Base-by-base conservation (phyloP, 2,888 invertebrate genomes). In the Agrotis ipsilon region DNA sequence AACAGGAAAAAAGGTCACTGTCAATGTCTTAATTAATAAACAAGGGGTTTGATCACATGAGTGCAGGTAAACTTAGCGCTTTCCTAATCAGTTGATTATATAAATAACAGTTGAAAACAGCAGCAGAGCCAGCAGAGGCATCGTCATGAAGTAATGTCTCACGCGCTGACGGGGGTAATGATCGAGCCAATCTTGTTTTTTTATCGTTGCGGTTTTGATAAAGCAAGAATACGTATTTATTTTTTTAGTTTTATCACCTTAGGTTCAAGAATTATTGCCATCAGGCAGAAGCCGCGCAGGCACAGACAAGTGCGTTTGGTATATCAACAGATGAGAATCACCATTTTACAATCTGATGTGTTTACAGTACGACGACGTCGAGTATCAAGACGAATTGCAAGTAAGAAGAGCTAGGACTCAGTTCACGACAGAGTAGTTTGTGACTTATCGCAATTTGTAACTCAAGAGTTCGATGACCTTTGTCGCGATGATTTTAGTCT, bases 241-340 rank as follows among this genome's bases (percentile, higher is more conserved):
- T 64, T 73, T 51, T 49, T 73, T 73, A 73, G 79, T 72, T 78
- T 75, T 74, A 79, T 79, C 65, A 65, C 51, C 13, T 51, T 79
- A 75, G 79, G 55, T 65, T 55, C 54, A 57, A 73, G 74, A 73
- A 18, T 21, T 48, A 70, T 76, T 54, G 58, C 54, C 39, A 13
- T 63, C 27, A 43, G 59, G 18, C 52, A 1, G 32, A 45, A 18
- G 24, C n/a, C n/a, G 55, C 51, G 46, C 54, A 13, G 51, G 48
- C 55, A 48, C 46, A 63, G 60, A 70, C 32, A 81, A 68, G 68
- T 82, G 68, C 62, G 72, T 61, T 67, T 69, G 27, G 55, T 66
- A 63, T 70, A 63, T 24, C 69, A 61, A 65, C 61, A 65, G 72
- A 59, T 72, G 70, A 64, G 48, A 60, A 55, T 59, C 65, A 57